These are phyloP conservation scores for Dysdera silvatica DNA, from an alignment of 1,140 invertebrate species.

Conservation along the genomic window DNA sequence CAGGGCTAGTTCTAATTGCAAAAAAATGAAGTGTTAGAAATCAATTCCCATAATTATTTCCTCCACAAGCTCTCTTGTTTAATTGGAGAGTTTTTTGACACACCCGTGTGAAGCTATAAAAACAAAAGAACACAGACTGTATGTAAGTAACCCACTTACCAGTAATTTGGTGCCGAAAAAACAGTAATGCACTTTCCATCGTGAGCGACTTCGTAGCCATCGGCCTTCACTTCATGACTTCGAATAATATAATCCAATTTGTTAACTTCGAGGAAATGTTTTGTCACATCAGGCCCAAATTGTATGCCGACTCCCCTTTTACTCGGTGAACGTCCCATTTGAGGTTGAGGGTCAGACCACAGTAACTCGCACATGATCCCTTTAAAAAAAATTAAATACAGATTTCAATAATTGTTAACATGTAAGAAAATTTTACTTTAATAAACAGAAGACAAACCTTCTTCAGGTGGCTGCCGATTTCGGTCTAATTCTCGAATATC, in stretches of 20 bases:
- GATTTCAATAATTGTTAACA: too few relatives aligned
- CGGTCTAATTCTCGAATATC: slow-evolving; percentile 81
- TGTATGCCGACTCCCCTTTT: slow-evolving; percentile 96
- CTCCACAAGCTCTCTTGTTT: too few relatives aligned
- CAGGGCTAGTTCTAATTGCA: too few relatives aligned
- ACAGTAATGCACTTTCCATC: slow-evolving; percentile 91
- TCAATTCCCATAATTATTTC: too few relatives aligned
- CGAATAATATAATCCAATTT: slow-evolving; percentile 87
- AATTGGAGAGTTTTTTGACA: too few relatives aligned
- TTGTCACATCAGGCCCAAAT: slow-evolving; percentile 96
- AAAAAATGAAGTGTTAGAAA: too few relatives aligned
- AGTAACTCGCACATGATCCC: slow-evolving; percentile 92
- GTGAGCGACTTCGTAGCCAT: slow-evolving; percentile 91
- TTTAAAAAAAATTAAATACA: slow-evolving; percentile 36
- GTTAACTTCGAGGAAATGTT: slow-evolving; percentile 73
- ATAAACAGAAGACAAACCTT: slow-evolving; percentile 58
- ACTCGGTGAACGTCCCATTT: slow-evolving; percentile 74
- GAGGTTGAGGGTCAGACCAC: slow-evolving; percentile 95
- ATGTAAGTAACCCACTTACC: slow-evolving; percentile 65
- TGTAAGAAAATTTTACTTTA: too few relatives aligned
- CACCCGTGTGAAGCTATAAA: too few relatives aligned
- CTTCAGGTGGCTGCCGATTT: slow-evolving; percentile 93
- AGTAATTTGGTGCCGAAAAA: slow-evolving; percentile 98
- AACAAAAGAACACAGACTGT: too few relatives aligned
- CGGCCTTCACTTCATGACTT: slow-evolving; percentile 96